These are phyloP conservation scores for Silurus aristotelis DNA, from an alignment of 2,797 vertebrate species.

Conservation along the genomic window DNA sequence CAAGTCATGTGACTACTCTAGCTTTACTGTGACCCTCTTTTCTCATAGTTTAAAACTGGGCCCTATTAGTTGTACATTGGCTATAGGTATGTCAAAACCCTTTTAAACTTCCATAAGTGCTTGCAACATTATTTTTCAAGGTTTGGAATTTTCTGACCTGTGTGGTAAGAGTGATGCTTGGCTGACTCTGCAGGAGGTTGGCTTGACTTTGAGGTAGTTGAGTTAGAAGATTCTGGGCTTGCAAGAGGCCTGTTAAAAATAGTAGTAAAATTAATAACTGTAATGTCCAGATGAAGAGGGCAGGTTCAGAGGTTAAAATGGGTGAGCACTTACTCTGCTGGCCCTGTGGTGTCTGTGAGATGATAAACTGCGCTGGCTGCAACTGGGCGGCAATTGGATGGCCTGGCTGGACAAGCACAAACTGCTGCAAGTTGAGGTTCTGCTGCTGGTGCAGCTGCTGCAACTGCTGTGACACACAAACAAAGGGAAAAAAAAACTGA, in stretches of 20 bases:
- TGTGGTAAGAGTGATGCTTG: slow-evolving; percentile 95
- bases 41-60: neutral
- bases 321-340: slow-evolving; percentile 84
- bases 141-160: slow-evolving; percentile 79
- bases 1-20: neutral
- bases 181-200: slow-evolving; percentile 98
- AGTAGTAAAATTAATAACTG: neutral
- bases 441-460: slow-evolving; percentile 91
- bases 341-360: slow-evolving; percentile 94
- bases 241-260: slow-evolving; percentile 85
- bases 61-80: neutral
- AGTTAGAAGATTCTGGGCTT: slow-evolving; percentile 96
- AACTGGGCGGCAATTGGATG: slow-evolving; percentile 85
- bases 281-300: neutral
- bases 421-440: slow-evolving; percentile 96
- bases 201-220: slow-evolving; percentile 99
- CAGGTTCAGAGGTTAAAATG: neutral
- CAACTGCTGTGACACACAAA: slow-evolving; percentile 70
- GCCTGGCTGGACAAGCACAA: slow-evolving; percentile 94
- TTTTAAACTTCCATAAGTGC: neutral
- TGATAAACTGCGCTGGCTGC: slow-evolving; percentile 96
- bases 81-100: neutral
- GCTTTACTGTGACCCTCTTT: neutral
- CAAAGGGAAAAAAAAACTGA: slow-evolving; percentile 38
- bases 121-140: neutral